Evolutionary conservation across 2,797 vertebrate species (phyloP).

Genomic region (Cetoscarus ocellatus): DNA sequence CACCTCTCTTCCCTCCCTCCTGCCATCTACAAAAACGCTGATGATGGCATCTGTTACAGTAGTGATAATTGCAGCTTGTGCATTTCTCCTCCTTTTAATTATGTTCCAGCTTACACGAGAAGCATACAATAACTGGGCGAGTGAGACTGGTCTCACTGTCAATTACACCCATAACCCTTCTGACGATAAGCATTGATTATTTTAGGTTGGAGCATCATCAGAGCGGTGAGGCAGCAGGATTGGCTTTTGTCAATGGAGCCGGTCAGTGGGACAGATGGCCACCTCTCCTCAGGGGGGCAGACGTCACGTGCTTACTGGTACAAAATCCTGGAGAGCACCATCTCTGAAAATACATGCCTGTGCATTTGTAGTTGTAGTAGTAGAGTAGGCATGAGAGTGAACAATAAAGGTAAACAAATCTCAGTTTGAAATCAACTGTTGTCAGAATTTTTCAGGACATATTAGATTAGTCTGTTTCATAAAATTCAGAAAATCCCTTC

Average conservation of each 20-base stretch:
- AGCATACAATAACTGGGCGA: neutral
- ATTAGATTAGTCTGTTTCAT: neutral
- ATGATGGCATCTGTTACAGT: constrained; percentile 16
- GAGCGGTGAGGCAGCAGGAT: constrained; percentile 16
- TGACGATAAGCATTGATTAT: constrained; percentile 8
- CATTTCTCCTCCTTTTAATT: constrained; percentile 11
- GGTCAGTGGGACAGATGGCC: constrained; percentile 63
- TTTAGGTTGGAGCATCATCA: constrained; percentile 26
- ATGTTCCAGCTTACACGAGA: neutral
- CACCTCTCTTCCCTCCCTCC: neutral
- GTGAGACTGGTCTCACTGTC: neutral
- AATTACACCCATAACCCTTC: constrained; percentile 10
- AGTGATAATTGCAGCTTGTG: constrained; percentile 29
- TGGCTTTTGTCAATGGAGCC: constrained; percentile 31
- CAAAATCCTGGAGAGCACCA: constrained; percentile 29
- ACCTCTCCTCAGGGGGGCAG: constrained; percentile 15
- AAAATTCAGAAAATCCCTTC: too few relatives aligned
- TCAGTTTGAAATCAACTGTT: neutral
- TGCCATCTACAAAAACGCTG: constrained; percentile 7
- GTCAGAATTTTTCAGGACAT: neutral
- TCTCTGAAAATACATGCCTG: constrained; percentile 10
- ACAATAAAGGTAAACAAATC: neutral
- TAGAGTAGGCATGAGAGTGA: neutral
- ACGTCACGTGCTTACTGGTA: constrained; percentile 30
- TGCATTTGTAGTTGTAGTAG: neutral